These are phyloP conservation scores for Caerostris extrusa DNA, from an alignment of 1,140 invertebrate genomes.

Conservation along the genomic window DNA sequence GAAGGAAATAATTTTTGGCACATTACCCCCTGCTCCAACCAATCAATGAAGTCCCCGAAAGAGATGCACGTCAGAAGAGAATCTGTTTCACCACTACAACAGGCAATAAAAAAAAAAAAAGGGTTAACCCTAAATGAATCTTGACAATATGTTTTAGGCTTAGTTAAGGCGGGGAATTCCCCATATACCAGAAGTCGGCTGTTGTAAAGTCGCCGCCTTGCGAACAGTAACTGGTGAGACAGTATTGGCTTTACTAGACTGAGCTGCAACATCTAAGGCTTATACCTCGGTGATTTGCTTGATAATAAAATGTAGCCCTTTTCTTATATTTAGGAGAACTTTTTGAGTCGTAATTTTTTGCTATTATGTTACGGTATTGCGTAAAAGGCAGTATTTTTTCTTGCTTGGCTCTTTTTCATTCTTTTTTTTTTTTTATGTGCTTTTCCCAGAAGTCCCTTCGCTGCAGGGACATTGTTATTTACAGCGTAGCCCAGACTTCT, in stretches of 20 bases:
- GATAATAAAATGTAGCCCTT: not conserved
- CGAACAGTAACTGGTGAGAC: too few relatives aligned
- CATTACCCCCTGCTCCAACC: too few relatives aligned
- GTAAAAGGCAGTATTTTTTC: not conserved
- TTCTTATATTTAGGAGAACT: not conserved
- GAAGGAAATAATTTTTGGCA: too few relatives aligned
- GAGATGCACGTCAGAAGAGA: too few relatives aligned
- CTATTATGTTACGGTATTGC: not conserved
- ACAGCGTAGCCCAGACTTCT: too few relatives aligned
- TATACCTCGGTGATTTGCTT: not conserved
- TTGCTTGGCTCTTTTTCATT: not conserved
- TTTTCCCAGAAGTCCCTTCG: not conserved
- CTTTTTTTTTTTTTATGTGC: not conserved
- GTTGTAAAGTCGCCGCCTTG: too few relatives aligned
- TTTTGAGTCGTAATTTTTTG: slow-evolving; percentile 1
- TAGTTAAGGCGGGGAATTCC: not conserved
- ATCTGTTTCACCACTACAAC: too few relatives aligned
- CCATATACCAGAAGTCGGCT: not conserved
- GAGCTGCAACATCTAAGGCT: too few relatives aligned
- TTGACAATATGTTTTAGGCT: not conserved
- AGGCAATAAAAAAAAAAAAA: too few relatives aligned
- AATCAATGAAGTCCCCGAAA: too few relatives aligned
- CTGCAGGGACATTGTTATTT: too few relatives aligned
- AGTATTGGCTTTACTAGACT: too few relatives aligned
- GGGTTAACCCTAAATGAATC: not conserved